These are phyloP conservation scores for Lepisosteus osseus DNA, from an alignment of 2,113 vertebrate species.

Conservation along the genomic window DNA sequence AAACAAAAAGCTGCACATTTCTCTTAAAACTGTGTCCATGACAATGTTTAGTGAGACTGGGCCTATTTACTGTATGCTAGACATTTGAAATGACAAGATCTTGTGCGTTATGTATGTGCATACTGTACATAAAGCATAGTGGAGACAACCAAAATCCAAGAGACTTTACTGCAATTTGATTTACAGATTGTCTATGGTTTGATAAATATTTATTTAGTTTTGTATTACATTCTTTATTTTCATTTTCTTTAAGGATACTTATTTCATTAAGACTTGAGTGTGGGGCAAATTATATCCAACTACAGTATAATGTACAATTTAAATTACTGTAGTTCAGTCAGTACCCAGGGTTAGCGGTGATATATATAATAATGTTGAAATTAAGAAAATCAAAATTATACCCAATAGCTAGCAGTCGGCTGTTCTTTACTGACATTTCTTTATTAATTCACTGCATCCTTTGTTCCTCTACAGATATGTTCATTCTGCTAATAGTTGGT, in stretches of 20 bases:
- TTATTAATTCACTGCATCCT: background rate
- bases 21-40: background rate
- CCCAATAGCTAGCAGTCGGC: background rate
- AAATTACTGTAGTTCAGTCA: too few species aligned
- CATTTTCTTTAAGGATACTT: conserved; percentile 7
- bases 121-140: background rate
- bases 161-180: background rate
- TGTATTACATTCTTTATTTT: conserved; percentile 16
- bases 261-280: conserved; percentile 5
- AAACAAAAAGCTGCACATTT: background rate
- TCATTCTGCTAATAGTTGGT: background rate
- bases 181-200: conserved; percentile 8
- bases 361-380: background rate
- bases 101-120: background rate
- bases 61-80: background rate
- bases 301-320: conserved; percentile 3
- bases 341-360: too few species aligned
- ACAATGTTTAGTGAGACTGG: background rate
- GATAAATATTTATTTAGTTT: conserved; percentile 17
- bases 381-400: too few species aligned
- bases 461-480: background rate
- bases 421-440: background rate
- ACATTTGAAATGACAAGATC: background rate
- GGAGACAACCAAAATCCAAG: background rate
- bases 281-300: background rate